Evolutionary conservation across 1,140 invertebrate genomes (phyloP).

Genomic region (Oncopodura yosiiana): DNA sequence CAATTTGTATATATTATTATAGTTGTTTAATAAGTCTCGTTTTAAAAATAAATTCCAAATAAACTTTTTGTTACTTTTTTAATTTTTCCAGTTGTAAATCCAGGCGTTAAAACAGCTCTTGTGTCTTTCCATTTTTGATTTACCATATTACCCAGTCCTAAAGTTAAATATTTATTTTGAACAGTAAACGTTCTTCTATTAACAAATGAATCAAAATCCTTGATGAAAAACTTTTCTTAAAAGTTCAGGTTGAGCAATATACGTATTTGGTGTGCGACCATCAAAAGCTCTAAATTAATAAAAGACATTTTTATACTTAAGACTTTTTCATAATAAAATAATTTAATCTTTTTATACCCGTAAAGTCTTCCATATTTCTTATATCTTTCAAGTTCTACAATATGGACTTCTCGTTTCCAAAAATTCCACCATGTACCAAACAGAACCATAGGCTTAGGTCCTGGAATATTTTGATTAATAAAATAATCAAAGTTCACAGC

Average conservation of each 20-base stretch:
- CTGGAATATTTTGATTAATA: neutral
- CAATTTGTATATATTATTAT: too few species aligned
- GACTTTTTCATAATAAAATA: too few species aligned
- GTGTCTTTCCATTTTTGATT: constrained; percentile 32
- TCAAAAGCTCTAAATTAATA: too few species aligned
- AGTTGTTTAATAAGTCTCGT: too few species aligned
- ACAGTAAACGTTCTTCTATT: neutral
- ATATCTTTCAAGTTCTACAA: neutral
- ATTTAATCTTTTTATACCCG: neutral
- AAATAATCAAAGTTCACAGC: neutral
- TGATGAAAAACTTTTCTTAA: constrained; percentile 43
- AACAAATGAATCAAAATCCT: constrained; percentile 45
- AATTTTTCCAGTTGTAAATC: constrained; percentile 34
- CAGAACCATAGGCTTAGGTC: neutral
- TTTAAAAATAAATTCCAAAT: too few species aligned
- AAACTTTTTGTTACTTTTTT: too few species aligned
- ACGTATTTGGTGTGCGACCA: constrained; percentile 5
- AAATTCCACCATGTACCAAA: neutral
- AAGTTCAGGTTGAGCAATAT: constrained; percentile 41
- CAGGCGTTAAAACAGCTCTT: constrained; percentile 30
- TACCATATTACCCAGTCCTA: constrained; percentile 10
- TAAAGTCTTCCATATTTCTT: neutral
- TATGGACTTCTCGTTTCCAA: neutral
- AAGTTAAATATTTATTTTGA: constrained; percentile 31
- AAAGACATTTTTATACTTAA: constrained; percentile 5